Conservation (phyloP, 2,113 vertebrate genomes). For the Nycticryphes semicollaris region DNA sequence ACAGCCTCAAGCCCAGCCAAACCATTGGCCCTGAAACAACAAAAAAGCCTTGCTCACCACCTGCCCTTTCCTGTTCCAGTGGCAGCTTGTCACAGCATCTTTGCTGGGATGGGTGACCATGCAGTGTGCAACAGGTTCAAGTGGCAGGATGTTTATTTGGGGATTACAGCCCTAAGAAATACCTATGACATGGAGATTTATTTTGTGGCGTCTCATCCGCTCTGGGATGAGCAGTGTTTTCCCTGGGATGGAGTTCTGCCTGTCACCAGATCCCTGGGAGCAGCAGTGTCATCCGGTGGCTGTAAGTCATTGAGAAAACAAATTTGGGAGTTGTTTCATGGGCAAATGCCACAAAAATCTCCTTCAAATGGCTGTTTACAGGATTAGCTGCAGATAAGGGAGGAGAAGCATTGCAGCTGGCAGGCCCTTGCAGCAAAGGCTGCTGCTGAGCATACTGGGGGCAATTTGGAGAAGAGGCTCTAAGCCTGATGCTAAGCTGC, state of each 20-base stretch:
- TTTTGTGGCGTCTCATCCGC: background rate
- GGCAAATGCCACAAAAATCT: background rate
- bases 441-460: background rate
- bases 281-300: background rate
- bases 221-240: slow-evolving; percentile 17
- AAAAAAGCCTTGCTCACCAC: background rate
- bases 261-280: background rate
- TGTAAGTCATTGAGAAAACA: slow-evolving; percentile 16
- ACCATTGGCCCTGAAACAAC: background rate
- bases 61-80: background rate
- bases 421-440: background rate
- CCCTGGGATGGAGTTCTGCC: slow-evolving; percentile 6
- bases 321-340: background rate
- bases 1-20: background rate
- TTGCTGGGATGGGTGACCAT: background rate
- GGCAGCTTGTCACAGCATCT: background rate
- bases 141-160: slow-evolving; percentile 61
- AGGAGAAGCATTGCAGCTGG: background rate
- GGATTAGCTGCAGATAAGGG: background rate
- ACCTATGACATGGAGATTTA: slow-evolving; percentile 19
- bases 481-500: background rate
- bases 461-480: background rate
- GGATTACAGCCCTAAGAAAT: slow-evolving; percentile 68
- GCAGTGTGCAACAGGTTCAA: slow-evolving; percentile 20
- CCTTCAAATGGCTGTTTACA: background rate